phyloP scores from a whole-genome alignment of 1,140 invertebrate species.

The Oscheius sp. region DNA sequence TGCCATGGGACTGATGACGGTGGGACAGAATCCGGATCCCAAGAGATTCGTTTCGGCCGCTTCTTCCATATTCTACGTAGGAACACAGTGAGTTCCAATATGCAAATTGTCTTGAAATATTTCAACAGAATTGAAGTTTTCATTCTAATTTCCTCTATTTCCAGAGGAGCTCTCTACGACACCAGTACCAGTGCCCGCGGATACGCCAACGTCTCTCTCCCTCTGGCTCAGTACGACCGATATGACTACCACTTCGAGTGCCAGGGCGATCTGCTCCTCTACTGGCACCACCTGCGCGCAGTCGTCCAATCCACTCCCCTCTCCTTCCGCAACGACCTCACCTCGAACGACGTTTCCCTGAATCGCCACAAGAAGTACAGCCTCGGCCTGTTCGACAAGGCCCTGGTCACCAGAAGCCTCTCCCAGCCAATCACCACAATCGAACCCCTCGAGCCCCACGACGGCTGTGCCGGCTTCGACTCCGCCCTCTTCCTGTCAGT shows the following conservation, averaged over 20 bases:
- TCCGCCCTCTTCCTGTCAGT: conserved; percentile 39
- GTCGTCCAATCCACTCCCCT: conserved; percentile 43
- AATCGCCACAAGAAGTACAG: neutral
- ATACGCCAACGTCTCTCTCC: conserved; percentile 30
- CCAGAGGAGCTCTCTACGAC: conserved; percentile 33
- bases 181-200: conserved; percentile 43
- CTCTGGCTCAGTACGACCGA: conserved; percentile 25
- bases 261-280: conserved; percentile 28
- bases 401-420: too few relatives aligned
- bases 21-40: conserved; percentile 22
- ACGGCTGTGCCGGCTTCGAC: conserved; percentile 48
- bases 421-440: too few relatives aligned
- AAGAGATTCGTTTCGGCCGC: conserved; percentile 9
- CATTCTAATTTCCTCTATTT: neutral
- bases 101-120: conserved; percentile 1
- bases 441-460: conserved; percentile 22
- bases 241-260: conserved; percentile 42
- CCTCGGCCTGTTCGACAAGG: conserved; percentile 15
- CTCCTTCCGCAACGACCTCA: neutral
- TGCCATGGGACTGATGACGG: conserved; percentile 20
- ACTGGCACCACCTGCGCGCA: conserved; percentile 48
- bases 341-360: neutral
- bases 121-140: too few relatives aligned
- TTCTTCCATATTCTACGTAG: conserved; percentile 14
- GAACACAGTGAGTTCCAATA: conserved; percentile 13